Evolutionary conservation across 2,888 invertebrate species (phyloP), one percentile per base, ranked within the genome.

Genomic region (Brachyptera risi): DNA sequence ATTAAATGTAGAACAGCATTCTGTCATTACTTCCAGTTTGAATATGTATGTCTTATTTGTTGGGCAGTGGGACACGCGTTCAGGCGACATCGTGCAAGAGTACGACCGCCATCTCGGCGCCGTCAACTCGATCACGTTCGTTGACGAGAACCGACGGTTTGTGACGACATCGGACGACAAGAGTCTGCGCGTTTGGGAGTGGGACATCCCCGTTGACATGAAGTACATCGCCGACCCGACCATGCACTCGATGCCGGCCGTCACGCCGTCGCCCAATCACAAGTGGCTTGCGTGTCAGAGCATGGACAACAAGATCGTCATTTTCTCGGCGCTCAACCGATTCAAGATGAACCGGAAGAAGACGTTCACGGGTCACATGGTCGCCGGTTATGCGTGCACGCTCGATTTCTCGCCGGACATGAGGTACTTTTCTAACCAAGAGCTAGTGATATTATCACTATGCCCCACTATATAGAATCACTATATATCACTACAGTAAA

Each of bases 231-330:
- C 99, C 1, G 99, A 99, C 77, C 98, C 99, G 0, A 88, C 94
- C 0, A 96, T 99, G 95, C 99, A 99, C 77, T 97, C 98, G 3
- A 93, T 99, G 87, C 99, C 99, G 0, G 90, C 96, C 0, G 97
- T 98, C 0, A 92, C 95, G 0, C 83, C 89, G 4, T 90, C 97
- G 0, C 98, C 97, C 1, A 98, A 98, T 79, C 92, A 93, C 72
- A 98, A 98, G 77, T 99, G 99, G 98, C 80, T 99, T 64, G 97
- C 98, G 0, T 99, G 98, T 73, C 99, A 99, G 77, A 94, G 95
- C 65, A 93, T 99, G 91, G 98, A 99, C 80, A 99, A 99, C 78
- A 96, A 96, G 77, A 90, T 99, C 59, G 88, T 95, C 31, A 96
- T 99, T 69, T 99, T 99, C 79, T 96, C 97, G 27, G 96, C 98